Evolutionary conservation across 2,797 vertebrate genomes (phyloP), one percentile per base, ranked within the genome.

Genomic region (Pipistrellus pygmaeus): DNA sequence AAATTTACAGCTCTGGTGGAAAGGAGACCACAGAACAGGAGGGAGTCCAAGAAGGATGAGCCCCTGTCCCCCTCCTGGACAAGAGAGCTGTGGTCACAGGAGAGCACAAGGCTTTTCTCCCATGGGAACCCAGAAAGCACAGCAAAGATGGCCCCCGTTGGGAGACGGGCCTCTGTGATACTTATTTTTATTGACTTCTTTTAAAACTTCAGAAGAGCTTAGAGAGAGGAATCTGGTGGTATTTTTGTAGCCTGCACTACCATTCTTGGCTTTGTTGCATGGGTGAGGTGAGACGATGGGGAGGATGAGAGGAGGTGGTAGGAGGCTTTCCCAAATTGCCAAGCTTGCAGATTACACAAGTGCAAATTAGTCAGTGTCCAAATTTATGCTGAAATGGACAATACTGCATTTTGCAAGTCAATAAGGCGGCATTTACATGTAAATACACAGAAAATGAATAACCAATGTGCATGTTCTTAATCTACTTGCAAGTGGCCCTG

Each of bases 291-390:
- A 91, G 81, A 82, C 78, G 18, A 8, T 3, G n/a, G 57, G 38
- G 64, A 87, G n/a, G 48, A 20, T 57, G 75, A 21, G 46, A 14
- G 35, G 14, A 86, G 76, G 72, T 91, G 44, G 94, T 81, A 46
- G 84, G 76, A 93, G 69, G 82, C 38, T 82, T 85, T 92, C 82
- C 87, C 38, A 95, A 97, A 95, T 20, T 93, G 81, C 80, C 69
- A 85, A 66, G 23, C 60, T 90, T 94, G 80, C 84, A 90, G 93
- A 95, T 96, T 85, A 94, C 92, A 86, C 55, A 87, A 94, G 68
- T 68, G 73, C 82, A 95, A 94, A 95, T 95, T 94, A 95, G 80
- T 94, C 88, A 91, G 62, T 82, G 83, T 91, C 95, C 81, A 92
- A 38, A 73, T 93, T 91, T 76, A 91, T 90, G 89, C 92, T 87